phyloP scores from a whole-genome alignment of 2,888 invertebrate genomes.

The Hofmannophila pseudospretella region DNA sequence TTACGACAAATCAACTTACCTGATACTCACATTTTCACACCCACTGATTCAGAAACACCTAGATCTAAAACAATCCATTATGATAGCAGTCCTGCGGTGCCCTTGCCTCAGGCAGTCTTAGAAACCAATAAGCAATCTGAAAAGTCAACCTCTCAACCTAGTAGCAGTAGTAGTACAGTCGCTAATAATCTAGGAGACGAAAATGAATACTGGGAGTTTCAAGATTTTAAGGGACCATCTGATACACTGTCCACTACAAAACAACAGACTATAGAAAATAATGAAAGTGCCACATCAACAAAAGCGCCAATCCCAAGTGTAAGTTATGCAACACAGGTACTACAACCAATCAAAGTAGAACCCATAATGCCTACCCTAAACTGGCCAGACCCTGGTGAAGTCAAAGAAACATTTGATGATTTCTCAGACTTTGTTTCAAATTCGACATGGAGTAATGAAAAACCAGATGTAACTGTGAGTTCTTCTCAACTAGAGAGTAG shows the following conservation, averaged over 20 bases:
- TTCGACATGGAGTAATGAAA: constrained; percentile 35
- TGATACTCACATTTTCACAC: constrained; percentile 73
- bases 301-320: constrained; percentile 24
- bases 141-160: background rate
- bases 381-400: constrained; percentile 72
- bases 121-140: constrained; percentile 19
- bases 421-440: constrained; percentile 61
- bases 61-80: constrained; percentile 73
- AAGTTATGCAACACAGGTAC: constrained; percentile 45
- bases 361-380: constrained; percentile 62
- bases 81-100: constrained; percentile 39
- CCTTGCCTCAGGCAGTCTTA: constrained; percentile 39
- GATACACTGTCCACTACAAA: constrained; percentile 8
- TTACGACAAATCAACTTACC: constrained; percentile 67
- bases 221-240: constrained; percentile 53
- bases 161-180: constrained; percentile 14
- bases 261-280: constrained; percentile 15
- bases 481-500: constrained; percentile 8
- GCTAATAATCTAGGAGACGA: constrained; percentile 20
- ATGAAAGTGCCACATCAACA: constrained; percentile 17
- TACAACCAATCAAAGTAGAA: constrained; percentile 66
- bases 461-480: constrained; percentile 12
- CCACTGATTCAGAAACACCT: constrained; percentile 71
- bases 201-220: constrained; percentile 65
- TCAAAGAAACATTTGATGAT: constrained; percentile 64